A percentile compares a stretch with the other conserved stretches of the same genome.
Evolutionary conservation across 2,113 vertebrate species (phyloP).

Genomic region (Myxocyprinus asiaticus): DNA sequence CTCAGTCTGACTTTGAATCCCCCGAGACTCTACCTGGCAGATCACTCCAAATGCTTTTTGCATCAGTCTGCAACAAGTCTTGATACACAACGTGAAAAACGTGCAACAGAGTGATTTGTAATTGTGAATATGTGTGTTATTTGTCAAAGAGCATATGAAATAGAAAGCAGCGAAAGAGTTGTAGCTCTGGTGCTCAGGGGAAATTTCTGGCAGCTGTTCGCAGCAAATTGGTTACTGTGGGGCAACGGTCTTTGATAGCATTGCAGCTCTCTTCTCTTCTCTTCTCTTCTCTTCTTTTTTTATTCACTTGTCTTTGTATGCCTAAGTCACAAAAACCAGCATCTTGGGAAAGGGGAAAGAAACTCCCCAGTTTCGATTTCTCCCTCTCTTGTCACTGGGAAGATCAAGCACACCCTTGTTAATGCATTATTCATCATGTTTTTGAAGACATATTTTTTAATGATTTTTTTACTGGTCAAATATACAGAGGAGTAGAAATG

Average conservation of each 20-base stretch:
- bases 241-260: background rate
- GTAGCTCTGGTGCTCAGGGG: slow-evolving; percentile 43
- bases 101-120: slow-evolving; percentile 24
- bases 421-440: too few species aligned
- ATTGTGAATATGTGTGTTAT: slow-evolving; percentile 44
- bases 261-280: background rate
- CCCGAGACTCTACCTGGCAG: slow-evolving; percentile 17
- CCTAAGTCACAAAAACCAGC: background rate
- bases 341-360: background rate
- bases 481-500: too few species aligned
- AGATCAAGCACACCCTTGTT: too few species aligned
- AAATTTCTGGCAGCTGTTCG: slow-evolving; percentile 55
- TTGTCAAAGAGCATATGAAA: slow-evolving; percentile 51
- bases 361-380: too few species aligned
- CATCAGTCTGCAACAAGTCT: slow-evolving; percentile 32
- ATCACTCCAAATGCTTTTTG: slow-evolving; percentile 35
- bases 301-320: background rate
- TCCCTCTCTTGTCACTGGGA: too few species aligned
- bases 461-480: too few species aligned
- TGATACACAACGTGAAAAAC: slow-evolving; percentile 14
- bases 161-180: slow-evolving; percentile 42
- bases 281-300: slow-evolving; percentile 15
- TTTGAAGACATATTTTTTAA: too few species aligned
- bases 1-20: background rate
- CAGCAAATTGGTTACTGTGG: slow-evolving; percentile 40